These are phyloP conservation scores for Meteorus colon DNA, from an alignment of 2,888 invertebrate genomes.

Conservation along the genomic window DNA sequence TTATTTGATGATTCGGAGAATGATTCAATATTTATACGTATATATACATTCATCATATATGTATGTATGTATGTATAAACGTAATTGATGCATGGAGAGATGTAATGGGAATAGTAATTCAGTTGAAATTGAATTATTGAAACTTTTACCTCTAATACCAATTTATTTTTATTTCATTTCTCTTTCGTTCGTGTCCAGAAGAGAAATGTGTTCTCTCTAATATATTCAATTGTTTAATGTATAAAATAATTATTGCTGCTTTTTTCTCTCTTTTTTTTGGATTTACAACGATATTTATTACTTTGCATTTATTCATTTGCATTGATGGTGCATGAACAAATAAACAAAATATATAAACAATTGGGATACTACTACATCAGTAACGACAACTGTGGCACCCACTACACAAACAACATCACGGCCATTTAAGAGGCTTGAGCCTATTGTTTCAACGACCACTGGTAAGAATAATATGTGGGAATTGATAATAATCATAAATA, in stretches of 20 bases:
- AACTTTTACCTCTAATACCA: conserved; percentile 15
- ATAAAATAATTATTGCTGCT: conserved; percentile 8
- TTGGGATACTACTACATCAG: conserved; percentile 63
- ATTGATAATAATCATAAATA: conserved; percentile 17
- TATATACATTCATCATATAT: not conserved
- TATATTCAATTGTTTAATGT: not conserved
- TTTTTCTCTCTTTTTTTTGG: conserved; percentile 56
- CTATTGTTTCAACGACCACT: conserved; percentile 57
- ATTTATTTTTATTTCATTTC: conserved; percentile 40
- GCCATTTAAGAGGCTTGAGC: conserved; percentile 67
- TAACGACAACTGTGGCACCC: conserved; percentile 68
- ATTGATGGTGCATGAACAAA: conserved; percentile 68
- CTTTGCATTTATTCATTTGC: conserved; percentile 63
- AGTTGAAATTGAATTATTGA: not conserved
- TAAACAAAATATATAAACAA: conserved; percentile 27
- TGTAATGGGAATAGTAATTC: conserved; percentile 5
- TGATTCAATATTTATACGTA: not conserved
- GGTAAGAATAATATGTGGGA: conserved; percentile 61
- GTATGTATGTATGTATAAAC: not conserved
- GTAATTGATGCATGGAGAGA: not conserved
- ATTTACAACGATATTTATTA: conserved; percentile 48
- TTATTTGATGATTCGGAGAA: not conserved
- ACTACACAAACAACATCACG: conserved; percentile 63
- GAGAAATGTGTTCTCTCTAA: not conserved
- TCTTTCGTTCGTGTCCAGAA: not conserved